Conservation (phyloP, 2,888 invertebrate species). For the Rhogogaster chlorosoma region DNA sequence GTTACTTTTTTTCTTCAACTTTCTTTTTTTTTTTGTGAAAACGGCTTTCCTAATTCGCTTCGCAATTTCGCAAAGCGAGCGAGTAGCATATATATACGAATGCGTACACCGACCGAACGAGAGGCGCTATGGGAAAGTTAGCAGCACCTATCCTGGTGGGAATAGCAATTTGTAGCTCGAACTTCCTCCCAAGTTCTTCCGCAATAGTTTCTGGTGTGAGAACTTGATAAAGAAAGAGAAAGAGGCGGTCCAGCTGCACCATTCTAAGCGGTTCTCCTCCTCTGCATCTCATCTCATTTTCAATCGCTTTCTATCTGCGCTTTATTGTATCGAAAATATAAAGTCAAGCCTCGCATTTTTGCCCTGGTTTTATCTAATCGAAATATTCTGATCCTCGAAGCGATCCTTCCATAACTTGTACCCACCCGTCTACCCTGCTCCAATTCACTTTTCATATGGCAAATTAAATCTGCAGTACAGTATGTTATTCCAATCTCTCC, state of each 20-base stretch:
- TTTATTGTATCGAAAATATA: slow-evolving; percentile 18
- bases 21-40: too few species aligned
- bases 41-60: not conserved
- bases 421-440: not conserved
- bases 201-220: slow-evolving; percentile 14
- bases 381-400: slow-evolving; percentile 4
- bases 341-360: not conserved
- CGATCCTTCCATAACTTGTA: not conserved
- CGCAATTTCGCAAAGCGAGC: not conserved
- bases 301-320: not conserved
- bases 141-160: not conserved
- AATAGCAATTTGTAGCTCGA: not conserved
- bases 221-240: slow-evolving; percentile 7
- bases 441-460: not conserved
- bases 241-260: not conserved
- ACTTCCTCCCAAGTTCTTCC: not conserved
- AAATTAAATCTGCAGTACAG: not conserved
- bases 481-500: not conserved
- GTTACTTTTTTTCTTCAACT: too few species aligned
- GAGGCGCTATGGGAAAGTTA: not conserved
- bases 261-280: not conserved
- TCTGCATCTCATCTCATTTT: not conserved
- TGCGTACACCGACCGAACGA: not conserved
- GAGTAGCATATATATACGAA: not conserved
- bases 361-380: not conserved